A percentile compares a stretch with the other conserved stretches of the same genome.
Evolutionary conservation across 2,888 invertebrate genomes (phyloP).

Genomic region (Tetramorium bicarinatum): DNA sequence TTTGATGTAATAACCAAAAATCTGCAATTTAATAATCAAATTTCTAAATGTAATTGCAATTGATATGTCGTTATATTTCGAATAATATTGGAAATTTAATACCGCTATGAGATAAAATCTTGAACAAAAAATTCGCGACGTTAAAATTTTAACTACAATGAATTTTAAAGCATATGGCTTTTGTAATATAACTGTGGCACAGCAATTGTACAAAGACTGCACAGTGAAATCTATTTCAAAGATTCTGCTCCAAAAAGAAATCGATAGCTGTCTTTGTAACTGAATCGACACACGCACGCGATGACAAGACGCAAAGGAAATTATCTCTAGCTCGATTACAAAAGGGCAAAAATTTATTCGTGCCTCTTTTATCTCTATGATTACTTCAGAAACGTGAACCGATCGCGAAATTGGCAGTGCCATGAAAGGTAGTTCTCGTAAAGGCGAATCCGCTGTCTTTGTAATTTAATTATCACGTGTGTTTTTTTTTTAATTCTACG

Average conservation of each 20-base stretch:
- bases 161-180: constrained; percentile 22
- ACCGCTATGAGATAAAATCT: neutral
- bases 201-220: constrained; percentile 14
- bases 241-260: constrained; percentile 26
- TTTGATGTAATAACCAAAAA: constrained; percentile 15
- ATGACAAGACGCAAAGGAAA: constrained; percentile 47
- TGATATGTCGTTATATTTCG: neutral
- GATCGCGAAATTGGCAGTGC: constrained; percentile 42
- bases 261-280: constrained; percentile 34
- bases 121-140: neutral
- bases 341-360: constrained; percentile 51
- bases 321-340: constrained; percentile 48
- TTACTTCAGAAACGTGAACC: constrained; percentile 51
- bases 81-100: neutral
- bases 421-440: constrained; percentile 34
- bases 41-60: neutral
- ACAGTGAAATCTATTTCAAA: constrained; percentile 20
- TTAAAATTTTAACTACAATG: neutral
- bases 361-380: constrained; percentile 48
- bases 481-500: too few species aligned
- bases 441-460: constrained; percentile 28
- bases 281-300: constrained; percentile 25
- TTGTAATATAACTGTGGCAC: neutral
- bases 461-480: constrained; percentile 56
- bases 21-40: constrained; percentile 1